These are phyloP conservation scores for Lepus europaeus DNA, from an alignment of 2,113 vertebrate species.

Conservation along the genomic window DNA sequence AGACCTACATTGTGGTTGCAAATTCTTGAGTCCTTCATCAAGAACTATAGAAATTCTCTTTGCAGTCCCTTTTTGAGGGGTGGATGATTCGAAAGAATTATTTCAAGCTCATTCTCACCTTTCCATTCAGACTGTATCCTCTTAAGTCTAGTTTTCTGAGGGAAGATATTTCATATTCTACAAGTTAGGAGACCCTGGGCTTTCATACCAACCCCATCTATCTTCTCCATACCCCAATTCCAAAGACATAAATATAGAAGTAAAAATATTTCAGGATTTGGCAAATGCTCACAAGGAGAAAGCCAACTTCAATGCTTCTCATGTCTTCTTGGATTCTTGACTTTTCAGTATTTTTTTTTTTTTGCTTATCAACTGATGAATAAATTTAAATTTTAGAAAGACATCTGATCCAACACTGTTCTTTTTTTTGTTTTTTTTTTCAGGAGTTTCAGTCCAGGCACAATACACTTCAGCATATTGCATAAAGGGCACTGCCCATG, in stretches of 20 bases:
- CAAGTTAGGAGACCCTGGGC: neutral
- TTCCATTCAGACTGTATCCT: neutral
- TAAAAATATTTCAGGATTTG: neutral
- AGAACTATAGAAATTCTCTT: neutral
- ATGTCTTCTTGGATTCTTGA: neutral
- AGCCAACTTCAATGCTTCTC: neutral
- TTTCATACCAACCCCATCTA: neutral
- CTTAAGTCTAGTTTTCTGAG: neutral
- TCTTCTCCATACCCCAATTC: neutral
- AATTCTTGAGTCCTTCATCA: neutral
- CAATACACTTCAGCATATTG: neutral
- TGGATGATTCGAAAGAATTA: neutral
- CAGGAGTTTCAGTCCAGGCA: neutral
- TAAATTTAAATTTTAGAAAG: constrained; percentile 33
- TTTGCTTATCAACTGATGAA: constrained; percentile 23
- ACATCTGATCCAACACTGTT: neutral
- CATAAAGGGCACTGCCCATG: neutral
- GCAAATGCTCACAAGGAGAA: constrained; percentile 20
- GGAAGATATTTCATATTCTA: neutral
- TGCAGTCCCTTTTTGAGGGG: neutral
- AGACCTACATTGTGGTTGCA: neutral
- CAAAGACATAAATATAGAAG: neutral
- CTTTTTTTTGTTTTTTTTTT: neutral
- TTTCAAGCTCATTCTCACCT: neutral
- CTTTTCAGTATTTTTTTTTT: neutral